A percentile compares a stretch with the other conserved stretches of the same genome.
Conservation (phyloP, 2,113 vertebrate genomes). For the Craseonycteris thonglongyai region DNA sequence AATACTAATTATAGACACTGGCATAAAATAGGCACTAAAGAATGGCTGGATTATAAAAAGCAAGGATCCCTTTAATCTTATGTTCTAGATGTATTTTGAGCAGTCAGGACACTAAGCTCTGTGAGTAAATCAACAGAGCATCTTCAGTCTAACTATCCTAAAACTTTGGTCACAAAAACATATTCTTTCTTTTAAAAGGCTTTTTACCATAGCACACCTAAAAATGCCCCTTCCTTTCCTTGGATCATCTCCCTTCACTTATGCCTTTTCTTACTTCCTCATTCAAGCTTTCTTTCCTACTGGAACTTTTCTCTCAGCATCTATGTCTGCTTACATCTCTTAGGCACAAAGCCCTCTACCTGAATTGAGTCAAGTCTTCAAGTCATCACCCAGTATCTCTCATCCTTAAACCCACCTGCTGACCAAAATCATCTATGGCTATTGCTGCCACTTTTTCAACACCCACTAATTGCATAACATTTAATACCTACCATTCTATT, state of each 20-base stretch:
- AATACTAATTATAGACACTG: not conserved
- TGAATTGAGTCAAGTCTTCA: not conserved
- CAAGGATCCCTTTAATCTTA: not conserved
- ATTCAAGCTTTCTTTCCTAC: not conserved
- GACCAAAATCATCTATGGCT: not conserved
- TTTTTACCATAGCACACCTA: not conserved
- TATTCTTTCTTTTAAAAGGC: not conserved
- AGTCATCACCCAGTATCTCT: not conserved
- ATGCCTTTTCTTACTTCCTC: not conserved
- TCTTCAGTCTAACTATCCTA: not conserved
- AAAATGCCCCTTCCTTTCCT: not conserved
- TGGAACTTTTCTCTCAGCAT: not conserved
- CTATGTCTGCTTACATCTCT: not conserved
- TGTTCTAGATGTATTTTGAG: not conserved
- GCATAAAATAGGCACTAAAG: not conserved
- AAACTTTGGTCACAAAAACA: not conserved
- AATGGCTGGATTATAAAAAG: not conserved
- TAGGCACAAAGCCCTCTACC: not conserved
- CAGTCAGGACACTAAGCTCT: constrained; percentile 32
- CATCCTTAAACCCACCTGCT: not conserved
- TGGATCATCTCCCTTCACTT: not conserved
- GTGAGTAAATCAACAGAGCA: not conserved
- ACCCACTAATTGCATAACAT: not conserved
- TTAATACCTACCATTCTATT: not conserved
- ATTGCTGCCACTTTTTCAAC: not conserved